phyloP scores from a whole-genome alignment of 2,797 vertebrate genomes.

The Saxicola maurus region DNA sequence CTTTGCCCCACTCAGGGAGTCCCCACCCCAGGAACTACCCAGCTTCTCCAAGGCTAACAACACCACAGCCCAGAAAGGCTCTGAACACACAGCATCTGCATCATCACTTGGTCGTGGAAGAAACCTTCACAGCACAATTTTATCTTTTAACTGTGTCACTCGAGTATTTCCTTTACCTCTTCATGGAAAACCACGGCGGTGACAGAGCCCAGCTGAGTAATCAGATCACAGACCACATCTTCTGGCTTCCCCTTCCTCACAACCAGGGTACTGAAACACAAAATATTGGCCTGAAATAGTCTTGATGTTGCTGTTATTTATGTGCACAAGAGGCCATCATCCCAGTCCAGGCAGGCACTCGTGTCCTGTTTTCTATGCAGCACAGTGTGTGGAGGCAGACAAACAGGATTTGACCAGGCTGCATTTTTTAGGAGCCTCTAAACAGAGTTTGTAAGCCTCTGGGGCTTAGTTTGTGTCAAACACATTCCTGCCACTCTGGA shows the following conservation, averaged over 20 bases:
- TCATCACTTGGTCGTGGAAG: neutral
- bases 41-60: neutral
- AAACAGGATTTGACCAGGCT: neutral
- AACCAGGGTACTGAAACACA: slow-evolving; percentile 73
- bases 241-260: slow-evolving; percentile 81
- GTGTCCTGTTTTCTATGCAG: fast-evolving
- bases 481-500: neutral
- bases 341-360: neutral
- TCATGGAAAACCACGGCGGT: slow-evolving; percentile 78
- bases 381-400: neutral
- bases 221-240: slow-evolving; percentile 76
- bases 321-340: neutral
- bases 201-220: slow-evolving; percentile 77
- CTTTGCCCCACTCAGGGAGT: neutral
- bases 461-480: neutral
- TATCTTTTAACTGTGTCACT: neutral
- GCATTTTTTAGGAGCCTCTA: neutral
- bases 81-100: neutral
- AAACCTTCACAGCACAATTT: neutral
- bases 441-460: neutral
- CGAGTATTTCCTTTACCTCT: slow-evolving; percentile 68
- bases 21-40: neutral
- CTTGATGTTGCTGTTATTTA: neutral
- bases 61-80: neutral
- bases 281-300: neutral